phyloP scores from a whole-genome alignment of 1,140 invertebrate genomes.

The Sinonovacula constricta region DNA sequence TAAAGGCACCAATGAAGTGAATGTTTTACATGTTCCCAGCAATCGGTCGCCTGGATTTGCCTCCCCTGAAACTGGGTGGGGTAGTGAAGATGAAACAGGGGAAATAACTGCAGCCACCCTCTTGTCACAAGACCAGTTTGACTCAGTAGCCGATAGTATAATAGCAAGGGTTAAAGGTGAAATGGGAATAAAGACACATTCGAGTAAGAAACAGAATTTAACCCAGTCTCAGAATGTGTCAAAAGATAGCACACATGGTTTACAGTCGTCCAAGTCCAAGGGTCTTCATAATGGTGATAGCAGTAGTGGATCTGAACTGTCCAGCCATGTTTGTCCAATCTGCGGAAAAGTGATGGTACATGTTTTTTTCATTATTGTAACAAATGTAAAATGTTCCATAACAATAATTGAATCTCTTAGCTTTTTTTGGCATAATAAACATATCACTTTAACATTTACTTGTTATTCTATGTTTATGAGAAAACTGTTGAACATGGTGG shows the following conservation, averaged over 20 bases:
- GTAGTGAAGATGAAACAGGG: constrained; percentile 42
- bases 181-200: not conserved
- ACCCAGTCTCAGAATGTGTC: too few relatives aligned
- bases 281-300: not conserved
- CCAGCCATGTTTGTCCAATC: constrained; percentile 42
- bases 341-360: constrained; percentile 49
- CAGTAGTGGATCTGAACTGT: not conserved
- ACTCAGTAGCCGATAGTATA: constrained; percentile 42
- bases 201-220: too few relatives aligned
- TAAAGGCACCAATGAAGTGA: constrained; percentile 21
- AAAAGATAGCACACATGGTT: too few relatives aligned
- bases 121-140: constrained; percentile 41
- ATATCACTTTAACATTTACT: too few relatives aligned
- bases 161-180: constrained; percentile 11
- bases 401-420: too few relatives aligned
- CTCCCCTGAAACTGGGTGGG: constrained; percentile 26
- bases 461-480: too few relatives aligned
- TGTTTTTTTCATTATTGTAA: too few relatives aligned
- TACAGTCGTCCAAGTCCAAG: too few relatives aligned
- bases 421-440: too few relatives aligned
- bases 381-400: too few relatives aligned
- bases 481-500: too few relatives aligned
- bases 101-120: constrained; percentile 28
- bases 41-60: constrained; percentile 25
- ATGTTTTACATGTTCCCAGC: constrained; percentile 28